These are phyloP conservation scores for Ernsta delagoae DNA, from an alignment of 2,888 invertebrate genomes.

Conservation along the genomic window DNA sequence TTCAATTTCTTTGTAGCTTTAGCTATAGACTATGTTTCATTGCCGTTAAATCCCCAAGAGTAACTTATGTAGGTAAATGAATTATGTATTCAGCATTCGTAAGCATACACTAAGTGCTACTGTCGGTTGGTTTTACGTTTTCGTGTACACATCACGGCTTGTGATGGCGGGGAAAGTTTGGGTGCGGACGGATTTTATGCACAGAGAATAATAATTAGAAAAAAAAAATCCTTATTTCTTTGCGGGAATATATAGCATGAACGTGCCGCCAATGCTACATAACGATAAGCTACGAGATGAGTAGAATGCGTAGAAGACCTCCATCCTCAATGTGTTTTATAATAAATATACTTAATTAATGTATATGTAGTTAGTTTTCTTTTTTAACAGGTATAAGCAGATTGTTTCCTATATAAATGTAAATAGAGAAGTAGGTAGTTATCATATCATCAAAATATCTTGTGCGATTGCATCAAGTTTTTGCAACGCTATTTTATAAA, in stretches of 20 bases:
- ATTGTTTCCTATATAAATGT: too few species aligned
- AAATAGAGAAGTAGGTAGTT: too few species aligned
- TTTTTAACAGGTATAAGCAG: too few species aligned
- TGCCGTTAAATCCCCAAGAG: constrained; percentile 12
- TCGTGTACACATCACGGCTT: constrained; percentile 28
- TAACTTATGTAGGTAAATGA: constrained; percentile 50
- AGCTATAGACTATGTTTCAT: constrained; percentile 1
- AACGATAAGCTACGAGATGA: too few species aligned
- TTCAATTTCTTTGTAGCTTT: too few species aligned
- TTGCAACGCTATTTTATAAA: constrained; percentile 8
- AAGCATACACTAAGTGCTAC: constrained; percentile 67
- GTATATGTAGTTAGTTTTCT: too few species aligned
- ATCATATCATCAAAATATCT: too few species aligned
- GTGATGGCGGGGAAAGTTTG: constrained; percentile 24
- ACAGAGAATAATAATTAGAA: constrained; percentile 4
- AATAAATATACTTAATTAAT: too few species aligned
- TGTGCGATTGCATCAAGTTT: background rate
- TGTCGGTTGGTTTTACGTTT: constrained; percentile 49
- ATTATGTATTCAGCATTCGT: constrained; percentile 63
- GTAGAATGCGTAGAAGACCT: too few species aligned
- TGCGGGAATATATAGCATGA: background rate
- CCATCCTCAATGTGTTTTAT: too few species aligned
- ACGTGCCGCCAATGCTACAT: too few species aligned
- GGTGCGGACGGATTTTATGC: constrained; percentile 31
- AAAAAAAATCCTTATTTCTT: background rate